Base-by-base conservation (phyloP, 2,888 invertebrate genomes). In the Morpho deidamia region DNA sequence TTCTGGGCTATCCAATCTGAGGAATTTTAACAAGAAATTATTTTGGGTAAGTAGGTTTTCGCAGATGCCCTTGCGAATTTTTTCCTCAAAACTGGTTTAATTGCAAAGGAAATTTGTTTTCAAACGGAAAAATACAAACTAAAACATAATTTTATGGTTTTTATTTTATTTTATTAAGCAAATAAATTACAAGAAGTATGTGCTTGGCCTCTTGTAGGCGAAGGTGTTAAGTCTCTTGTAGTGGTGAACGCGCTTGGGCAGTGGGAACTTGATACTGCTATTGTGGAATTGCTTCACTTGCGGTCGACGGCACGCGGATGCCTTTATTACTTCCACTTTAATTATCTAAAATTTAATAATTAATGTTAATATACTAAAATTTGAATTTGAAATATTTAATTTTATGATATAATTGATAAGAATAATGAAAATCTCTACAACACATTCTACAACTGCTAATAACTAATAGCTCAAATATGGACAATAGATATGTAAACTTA, bases 251-350 rank as follows among this genome's bases (percentile, higher is more conserved):
- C 96, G 93, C 85, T 96, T 96, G 56, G 98, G 97, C 90, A 99
- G 92, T 65, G 99, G 99, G 95, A 99, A 99, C 82, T 93, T 93
- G 87, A 99, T 98, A 81, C 93, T 95, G 60, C 97, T 95, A 91
- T 99, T 96, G 89, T 99, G 99, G 95, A 99, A 99, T 90, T 99
- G 99, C 90, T 98, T 99, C 60, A 99, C 95, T 77, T 97, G 95
- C 32, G 97, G 95, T 72, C 99, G 93, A 71, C 99, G 94, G 77
- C 98, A 98, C 69, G 97, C 96, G 14, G 91, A 90, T 14, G 98
- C 96, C 72, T 95, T 93, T 58, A 99, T 96, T 56, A 95, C 92
- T 83, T 99, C 97, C 64, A 99, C 98, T 91, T 97, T 96, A 81
- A 99, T 99, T 72, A 99, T 99, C 93, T 98, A 93, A 1, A 72